Percentiles rank a stretch among this genome's conserved stretches.
These are phyloP conservation scores for Callithrix jacchus DNA, from an alignment of 2,113 vertebrate genomes.

Conservation along the genomic window DNA sequence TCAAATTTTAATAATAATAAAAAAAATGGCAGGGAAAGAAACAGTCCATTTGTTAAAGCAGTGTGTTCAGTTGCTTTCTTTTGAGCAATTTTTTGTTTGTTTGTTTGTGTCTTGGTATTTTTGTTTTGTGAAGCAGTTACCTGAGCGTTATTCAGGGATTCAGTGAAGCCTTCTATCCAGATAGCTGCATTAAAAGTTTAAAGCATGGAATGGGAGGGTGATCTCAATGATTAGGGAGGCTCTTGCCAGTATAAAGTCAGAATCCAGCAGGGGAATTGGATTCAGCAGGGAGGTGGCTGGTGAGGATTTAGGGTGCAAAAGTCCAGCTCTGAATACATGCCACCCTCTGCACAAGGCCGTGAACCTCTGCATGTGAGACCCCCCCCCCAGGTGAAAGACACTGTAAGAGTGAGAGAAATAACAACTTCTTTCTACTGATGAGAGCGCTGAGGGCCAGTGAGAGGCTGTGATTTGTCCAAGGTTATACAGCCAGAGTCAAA, in stretches of 20 bases:
- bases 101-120: background rate
- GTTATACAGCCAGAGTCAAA: background rate
- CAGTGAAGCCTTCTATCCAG: rapidly evolving
- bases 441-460: background rate
- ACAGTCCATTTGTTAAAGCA: conserved; percentile 55
- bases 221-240: rapidly evolving
- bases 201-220: background rate
- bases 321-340: rapidly evolving
- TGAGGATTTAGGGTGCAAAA: rapidly evolving
- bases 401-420: no score
- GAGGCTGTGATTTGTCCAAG: rapidly evolving
- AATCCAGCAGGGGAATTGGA: rapidly evolving
- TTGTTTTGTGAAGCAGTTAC: background rate
- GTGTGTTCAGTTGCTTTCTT: background rate
- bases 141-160: background rate
- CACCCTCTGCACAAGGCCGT: rapidly evolving
- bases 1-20: conserved; percentile 66
- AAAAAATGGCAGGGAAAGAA: conserved; percentile 39
- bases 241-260: no score
- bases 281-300: rapidly evolving
- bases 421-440: background rate
- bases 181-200: background rate
- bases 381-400: rapidly evolving
- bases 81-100: background rate
- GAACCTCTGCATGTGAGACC: rapidly evolving